Evolutionary conservation across 1,140 invertebrate species (phyloP), one percentile per base, ranked within the genome.

Genomic region (Cylas formicarius): DNA sequence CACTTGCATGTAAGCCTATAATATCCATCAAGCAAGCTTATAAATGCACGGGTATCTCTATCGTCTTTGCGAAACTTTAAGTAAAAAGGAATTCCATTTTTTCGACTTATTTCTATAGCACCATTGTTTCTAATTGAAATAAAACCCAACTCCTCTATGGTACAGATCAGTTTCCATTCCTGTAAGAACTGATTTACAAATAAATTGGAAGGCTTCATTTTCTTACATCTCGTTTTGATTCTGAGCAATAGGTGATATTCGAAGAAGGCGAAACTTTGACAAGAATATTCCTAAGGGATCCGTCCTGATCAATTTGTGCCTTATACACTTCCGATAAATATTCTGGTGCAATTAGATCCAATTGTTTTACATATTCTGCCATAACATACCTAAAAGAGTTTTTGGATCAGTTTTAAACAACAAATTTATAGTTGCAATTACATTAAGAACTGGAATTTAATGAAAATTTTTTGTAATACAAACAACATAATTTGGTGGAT

Each of bases 1-100:
- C 89, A 93, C 68, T 88, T 91, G 16, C 82, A 77, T 42, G 81
- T 81, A 34, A 93, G 69, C 54, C 90, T 78, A 61, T 91, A 92
- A 66, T 94, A 94, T 35, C 89, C 89, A 69, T 90, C 83, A 37
- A 92, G 65, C 11, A 82, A 70, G 33, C 85, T 86, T 33, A 93
- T 80, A 67, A 92, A 92, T 0, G 89, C 90, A 29, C 77, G 72
- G 49, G 87, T 70, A 19, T 75, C 60, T n/a, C n/a, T n/a, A 32
- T 67, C 57, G 31, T 74, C 65, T 9, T 70, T 69, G 39, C 67
- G 67, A 60, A 90, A 86, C 57, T 78, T 79, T 10, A 90, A 68
- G 63, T 84, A 82, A 14, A 80, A 71, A 20, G 86, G 86, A 28
- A 86, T 83, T 17, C 85, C 86, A 68, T 77, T 83, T 66, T 78